Evolutionary conservation across 2,113 vertebrate species (phyloP), one percentile per base, ranked within the genome.

Genomic region (Rhinogobius similis): DNA sequence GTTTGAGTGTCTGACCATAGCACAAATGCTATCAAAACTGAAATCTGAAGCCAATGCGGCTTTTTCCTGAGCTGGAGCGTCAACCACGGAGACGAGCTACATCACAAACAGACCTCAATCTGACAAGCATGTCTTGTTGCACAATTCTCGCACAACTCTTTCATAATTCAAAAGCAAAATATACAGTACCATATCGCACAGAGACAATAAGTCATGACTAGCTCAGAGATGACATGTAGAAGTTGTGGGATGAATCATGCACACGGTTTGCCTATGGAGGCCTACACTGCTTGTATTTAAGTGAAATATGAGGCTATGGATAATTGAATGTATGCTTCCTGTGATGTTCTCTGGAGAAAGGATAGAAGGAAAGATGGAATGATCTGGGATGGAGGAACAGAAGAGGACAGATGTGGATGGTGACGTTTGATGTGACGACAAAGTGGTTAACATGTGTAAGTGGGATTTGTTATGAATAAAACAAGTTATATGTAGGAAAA

Each of bases 241-340:
- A 80, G 73, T 75, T 77, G 32, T 65, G 27, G 72, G 53, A 82
- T 82, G 85, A 85, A 90, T 90, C 84, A 90, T 80, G 79, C 73
- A 86, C 67, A 72, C 79, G 36, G 24, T 73, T 65, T 83, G 81
- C 72, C 83, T 41, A 38, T 72, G 73, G 83, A 77, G 59, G 29
- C 44, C 71, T 69, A 75, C 55, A 79, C 73, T 82, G 74, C 53
- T 58, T 79, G 78, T 81, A 61, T 78, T 90, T 82, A 82, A 87
- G 76, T 82, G 81, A 89, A 91, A 88, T 82, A 86, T 76, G 79
- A 81, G 68, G 72, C 79, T 75, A 81, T 79, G 62, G 82, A 84
- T 87, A 84, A 90, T 83, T 90, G 71, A 82, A 81, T 78, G 62
- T 11, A 67, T 77, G 76, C 84, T 72, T 76, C 72, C 76, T 62